Conservation (phyloP, 1,140 invertebrate genomes). For the Saccostrea cuccullata region DNA sequence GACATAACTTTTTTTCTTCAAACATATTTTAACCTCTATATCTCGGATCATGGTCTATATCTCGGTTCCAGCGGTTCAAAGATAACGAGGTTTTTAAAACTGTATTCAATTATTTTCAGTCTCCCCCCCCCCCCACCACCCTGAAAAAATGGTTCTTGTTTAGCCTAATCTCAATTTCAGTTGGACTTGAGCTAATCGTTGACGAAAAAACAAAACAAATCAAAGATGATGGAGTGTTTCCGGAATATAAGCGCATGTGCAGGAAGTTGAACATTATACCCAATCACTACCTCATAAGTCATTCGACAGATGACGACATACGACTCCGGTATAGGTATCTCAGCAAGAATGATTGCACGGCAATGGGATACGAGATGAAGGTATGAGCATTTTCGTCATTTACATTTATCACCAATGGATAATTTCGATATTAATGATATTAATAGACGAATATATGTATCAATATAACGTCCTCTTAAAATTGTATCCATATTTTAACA, state of each 20-base stretch:
- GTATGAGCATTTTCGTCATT: not conserved
- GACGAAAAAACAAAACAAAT: conserved; percentile 56
- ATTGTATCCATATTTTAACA: no score
- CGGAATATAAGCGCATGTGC: conserved; percentile 58
- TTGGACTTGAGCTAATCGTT: conserved; percentile 53
- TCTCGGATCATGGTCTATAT: no score
- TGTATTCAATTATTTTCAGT: no score
- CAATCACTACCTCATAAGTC: conserved; percentile 57
- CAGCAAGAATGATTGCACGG: conserved; percentile 47
- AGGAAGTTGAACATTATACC: conserved; percentile 55
- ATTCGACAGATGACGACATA: conserved; percentile 55
- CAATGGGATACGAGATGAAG: conserved; percentile 53
- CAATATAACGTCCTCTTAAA: no score
- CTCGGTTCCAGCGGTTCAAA: no score
- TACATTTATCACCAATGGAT: no score
- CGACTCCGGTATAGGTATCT: conserved; percentile 56
- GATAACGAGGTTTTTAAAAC: no score
- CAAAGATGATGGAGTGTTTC: conserved; percentile 53
- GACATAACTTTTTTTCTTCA: not conserved
- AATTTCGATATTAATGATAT: no score
- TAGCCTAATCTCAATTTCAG: not conserved
- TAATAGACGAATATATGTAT: no score
- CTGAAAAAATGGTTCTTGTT: no score
- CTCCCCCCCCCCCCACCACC: no score
- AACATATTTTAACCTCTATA: not conserved